phyloP scores from a whole-genome alignment of 2,888 invertebrate genomes.

The Lochmaea crataegi region DNA sequence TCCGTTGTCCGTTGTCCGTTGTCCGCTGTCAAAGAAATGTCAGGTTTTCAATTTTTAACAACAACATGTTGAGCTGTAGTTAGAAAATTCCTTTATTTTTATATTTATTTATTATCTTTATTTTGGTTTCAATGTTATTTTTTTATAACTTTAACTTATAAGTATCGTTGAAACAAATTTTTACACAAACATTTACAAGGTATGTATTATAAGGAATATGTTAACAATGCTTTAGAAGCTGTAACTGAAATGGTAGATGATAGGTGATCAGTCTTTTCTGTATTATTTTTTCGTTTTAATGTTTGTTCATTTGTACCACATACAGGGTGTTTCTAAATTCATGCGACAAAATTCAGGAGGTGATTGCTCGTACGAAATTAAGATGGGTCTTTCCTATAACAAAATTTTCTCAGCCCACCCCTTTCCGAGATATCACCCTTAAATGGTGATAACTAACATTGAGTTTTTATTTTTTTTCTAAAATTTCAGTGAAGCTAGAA shows the following conservation, averaged over 20 bases:
- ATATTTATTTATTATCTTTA: conserved; percentile 1
- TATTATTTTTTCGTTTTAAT: background rate
- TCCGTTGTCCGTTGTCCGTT: no score
- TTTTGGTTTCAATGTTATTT: background rate
- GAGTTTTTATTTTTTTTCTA: no score
- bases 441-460: no score
- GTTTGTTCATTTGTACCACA: no score
- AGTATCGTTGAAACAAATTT: background rate
- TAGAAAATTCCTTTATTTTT: background rate
- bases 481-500: no score
- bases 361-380: no score
- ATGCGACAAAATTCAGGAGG: no score
- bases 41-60: background rate
- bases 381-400: no score
- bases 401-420: no score
- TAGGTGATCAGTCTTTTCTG: background rate
- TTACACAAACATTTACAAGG: background rate
- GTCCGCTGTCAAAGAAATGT: background rate
- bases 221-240: background rate
- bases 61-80: background rate
- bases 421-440: no score
- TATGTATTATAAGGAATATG: background rate
- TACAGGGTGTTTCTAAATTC: no score
- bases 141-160: background rate
- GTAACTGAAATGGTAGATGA: background rate